phyloP scores from a whole-genome alignment of 2,888 invertebrate species.

The Synanthedon tipuliformis region DNA sequence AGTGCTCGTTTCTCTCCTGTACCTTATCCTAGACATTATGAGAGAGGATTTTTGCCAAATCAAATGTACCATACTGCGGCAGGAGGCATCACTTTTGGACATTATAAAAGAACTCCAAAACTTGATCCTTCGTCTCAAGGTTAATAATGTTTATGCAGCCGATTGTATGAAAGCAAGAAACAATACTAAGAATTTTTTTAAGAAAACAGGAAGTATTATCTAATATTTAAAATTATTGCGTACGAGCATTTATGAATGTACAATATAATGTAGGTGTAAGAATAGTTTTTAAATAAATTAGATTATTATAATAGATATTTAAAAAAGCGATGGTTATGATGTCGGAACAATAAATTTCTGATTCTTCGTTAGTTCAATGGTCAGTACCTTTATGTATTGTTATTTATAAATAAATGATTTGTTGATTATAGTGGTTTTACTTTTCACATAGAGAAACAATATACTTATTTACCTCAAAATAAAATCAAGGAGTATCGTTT shows the following conservation, averaged over 20 bases:
- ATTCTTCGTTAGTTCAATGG: constrained; percentile 14
- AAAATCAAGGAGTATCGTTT: too few relatives aligned
- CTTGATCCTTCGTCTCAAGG: constrained; percentile 13
- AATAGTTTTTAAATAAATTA: background rate
- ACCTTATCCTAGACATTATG: constrained; percentile 38
- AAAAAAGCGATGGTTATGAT: background rate
- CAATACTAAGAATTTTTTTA: background rate
- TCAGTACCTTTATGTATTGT: constrained; percentile 33
- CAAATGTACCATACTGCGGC: constrained; percentile 60
- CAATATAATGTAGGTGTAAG: background rate
- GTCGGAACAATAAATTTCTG: background rate
- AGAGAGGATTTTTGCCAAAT: constrained; percentile 60
- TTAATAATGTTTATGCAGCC: background rate
- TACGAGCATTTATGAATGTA: background rate
- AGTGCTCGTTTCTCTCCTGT: constrained; percentile 30
- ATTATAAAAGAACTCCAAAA: constrained; percentile 53
- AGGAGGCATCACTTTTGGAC: constrained; percentile 56
- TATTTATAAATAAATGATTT: constrained; percentile 26
- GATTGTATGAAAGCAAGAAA: background rate
- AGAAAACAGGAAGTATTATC: background rate
- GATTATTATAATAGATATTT: background rate
- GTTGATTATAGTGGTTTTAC: constrained; percentile 9
- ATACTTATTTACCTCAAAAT: too few relatives aligned
- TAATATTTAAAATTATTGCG: background rate
- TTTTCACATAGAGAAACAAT: background rate